Percentiles rank a stretch among this genome's conserved stretches.
These are phyloP conservation scores for Mystacides longicornis DNA, from an alignment of 2,888 invertebrate genomes.

Conservation along the genomic window DNA sequence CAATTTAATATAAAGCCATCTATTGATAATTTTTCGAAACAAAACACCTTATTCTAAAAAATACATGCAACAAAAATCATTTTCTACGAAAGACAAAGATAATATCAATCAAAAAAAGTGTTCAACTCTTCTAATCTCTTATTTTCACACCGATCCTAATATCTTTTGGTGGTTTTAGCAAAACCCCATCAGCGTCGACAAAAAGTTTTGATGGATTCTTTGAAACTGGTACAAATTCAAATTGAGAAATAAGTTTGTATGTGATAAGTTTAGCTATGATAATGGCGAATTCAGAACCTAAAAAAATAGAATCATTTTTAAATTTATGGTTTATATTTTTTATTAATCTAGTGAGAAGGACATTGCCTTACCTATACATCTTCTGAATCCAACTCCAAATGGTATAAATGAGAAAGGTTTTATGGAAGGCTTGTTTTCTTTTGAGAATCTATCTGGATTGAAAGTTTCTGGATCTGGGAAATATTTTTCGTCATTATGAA, in stretches of 20 bases:
- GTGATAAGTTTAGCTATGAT: not conserved
- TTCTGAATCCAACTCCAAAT: slow-evolving; percentile 33
- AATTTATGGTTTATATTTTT: not conserved
- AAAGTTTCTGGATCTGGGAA: slow-evolving; percentile 19
- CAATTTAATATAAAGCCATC: no score
- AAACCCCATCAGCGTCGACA: not conserved
- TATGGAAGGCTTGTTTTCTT: slow-evolving; percentile 28
- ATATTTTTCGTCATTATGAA: slow-evolving; percentile 21
- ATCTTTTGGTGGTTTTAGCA: not conserved
- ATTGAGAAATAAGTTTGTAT: not conserved
- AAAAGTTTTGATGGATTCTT: not conserved
- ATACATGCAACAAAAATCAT: not conserved
- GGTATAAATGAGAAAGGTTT: slow-evolving; percentile 31
- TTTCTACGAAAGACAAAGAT: no score
- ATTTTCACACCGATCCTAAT: not conserved
- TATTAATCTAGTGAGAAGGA: no score
- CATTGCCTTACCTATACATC: slow-evolving; percentile 33
- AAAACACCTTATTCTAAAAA: no score
- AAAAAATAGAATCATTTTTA: not conserved
- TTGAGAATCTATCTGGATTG: slow-evolving; percentile 21
- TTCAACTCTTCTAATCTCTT: not conserved
- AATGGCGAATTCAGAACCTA: not conserved
- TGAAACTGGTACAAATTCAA: not conserved
- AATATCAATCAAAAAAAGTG: not conserved
- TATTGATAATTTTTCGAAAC: no score